Conservation (phyloP, 2,113 vertebrate genomes). For the Scophthalmus maximus region DNA sequence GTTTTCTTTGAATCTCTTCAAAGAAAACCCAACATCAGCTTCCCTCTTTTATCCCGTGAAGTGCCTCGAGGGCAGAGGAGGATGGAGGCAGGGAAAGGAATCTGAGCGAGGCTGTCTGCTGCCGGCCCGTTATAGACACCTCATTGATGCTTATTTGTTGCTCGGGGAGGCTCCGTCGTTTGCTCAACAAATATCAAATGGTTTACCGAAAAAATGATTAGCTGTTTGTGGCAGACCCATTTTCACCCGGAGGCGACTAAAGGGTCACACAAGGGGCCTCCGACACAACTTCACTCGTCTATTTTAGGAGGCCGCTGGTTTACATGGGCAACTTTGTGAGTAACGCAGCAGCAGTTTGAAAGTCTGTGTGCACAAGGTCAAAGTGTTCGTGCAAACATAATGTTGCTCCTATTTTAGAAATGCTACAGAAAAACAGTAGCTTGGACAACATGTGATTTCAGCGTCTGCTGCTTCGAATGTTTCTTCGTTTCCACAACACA, state of each 20-base stretch:
- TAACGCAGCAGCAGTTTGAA: slow-evolving; percentile 1
- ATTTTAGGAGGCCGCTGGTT: slow-evolving; percentile 45
- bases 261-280: slow-evolving; percentile 23
- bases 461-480: neutral
- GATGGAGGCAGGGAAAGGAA: slow-evolving; percentile 50
- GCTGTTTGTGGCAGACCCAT: slow-evolving; percentile 35
- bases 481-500: neutral
- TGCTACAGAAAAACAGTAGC: neutral
- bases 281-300: slow-evolving; percentile 19
- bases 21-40: slow-evolving; percentile 64
- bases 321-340: slow-evolving; percentile 39
- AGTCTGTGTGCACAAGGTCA: slow-evolving; percentile 19
- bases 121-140: slow-evolving; percentile 38
- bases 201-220: slow-evolving; percentile 51
- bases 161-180: slow-evolving; percentile 51
- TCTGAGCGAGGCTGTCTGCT: slow-evolving; percentile 45
- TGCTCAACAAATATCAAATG: slow-evolving; percentile 62
- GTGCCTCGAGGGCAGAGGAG: slow-evolving; percentile 47
- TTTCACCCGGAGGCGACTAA: slow-evolving; percentile 30
- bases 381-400: slow-evolving; percentile 17
- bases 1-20: slow-evolving; percentile 69
- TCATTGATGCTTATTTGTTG: slow-evolving; percentile 50
- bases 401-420: slow-evolving; percentile 4
- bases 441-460: neutral
- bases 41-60: slow-evolving; percentile 53